phyloP scores from a whole-genome alignment of 2,113 vertebrate species.

The Oceanodroma tethys region DNA sequence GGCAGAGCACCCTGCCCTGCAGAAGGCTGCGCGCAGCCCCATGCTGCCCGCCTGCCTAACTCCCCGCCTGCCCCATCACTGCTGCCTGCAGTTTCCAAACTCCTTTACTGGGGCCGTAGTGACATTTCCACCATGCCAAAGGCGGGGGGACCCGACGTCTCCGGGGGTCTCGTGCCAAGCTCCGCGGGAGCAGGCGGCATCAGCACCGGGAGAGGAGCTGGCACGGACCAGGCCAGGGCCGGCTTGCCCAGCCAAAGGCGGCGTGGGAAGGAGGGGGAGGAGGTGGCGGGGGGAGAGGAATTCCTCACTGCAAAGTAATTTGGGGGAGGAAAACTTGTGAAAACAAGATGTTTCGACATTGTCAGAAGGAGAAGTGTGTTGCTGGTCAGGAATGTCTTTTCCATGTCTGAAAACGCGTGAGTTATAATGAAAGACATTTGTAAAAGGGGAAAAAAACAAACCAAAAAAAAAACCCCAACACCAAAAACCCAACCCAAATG shows the following conservation, averaged over 20 bases:
- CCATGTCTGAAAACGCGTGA: neutral
- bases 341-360: conserved; percentile 59
- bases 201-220: neutral
- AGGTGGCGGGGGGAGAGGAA: neutral
- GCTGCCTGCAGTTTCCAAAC: neutral
- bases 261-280: neutral
- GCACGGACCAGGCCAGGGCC: neutral
- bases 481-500: neutral
- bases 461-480: neutral
- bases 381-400: conserved; percentile 57
- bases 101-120: neutral
- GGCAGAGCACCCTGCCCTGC: neutral
- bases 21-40: neutral
- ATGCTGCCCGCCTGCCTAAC: neutral
- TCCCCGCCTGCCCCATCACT: neutral
- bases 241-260: neutral
- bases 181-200: neutral
- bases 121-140: neutral
- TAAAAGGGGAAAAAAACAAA: neutral
- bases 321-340: conserved; percentile 59
- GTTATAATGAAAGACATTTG: conserved; percentile 48
- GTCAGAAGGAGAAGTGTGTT: conserved; percentile 33
- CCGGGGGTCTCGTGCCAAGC: neutral
- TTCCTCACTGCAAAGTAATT: conserved; percentile 43
- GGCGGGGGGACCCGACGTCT: neutral